A percentile compares a stretch with the other conserved stretches of the same genome.
Evolutionary conservation across 2,888 invertebrate species (phyloP).

Genomic region (Cyaniris semiargus): DNA sequence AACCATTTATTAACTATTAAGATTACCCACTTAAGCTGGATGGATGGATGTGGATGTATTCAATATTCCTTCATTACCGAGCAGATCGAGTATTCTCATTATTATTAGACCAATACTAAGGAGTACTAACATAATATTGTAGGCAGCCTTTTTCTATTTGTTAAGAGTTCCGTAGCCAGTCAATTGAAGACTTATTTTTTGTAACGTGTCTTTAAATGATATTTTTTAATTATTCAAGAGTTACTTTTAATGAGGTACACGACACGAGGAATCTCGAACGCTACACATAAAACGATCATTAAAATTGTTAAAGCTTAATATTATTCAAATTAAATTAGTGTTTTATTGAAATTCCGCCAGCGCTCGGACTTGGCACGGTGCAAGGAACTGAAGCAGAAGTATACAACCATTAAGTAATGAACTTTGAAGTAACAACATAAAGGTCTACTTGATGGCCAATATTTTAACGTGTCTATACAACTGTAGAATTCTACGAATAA

Average conservation of each 20-base stretch:
- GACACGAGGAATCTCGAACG: not conserved
- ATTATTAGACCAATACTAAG: too few species aligned
- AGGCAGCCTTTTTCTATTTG: not conserved
- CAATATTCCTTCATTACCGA: too few species aligned
- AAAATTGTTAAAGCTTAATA: slow-evolving; percentile 2
- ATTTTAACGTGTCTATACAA: not conserved
- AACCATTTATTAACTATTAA: too few species aligned
- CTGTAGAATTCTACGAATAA: not conserved
- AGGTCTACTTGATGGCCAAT: slow-evolving; percentile 4
- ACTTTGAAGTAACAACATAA: slow-evolving; percentile 8
- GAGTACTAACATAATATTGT: too few species aligned
- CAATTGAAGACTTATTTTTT: not conserved
- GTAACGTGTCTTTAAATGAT: not conserved
- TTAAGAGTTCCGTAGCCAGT: not conserved
- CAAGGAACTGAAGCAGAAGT: slow-evolving; percentile 18
- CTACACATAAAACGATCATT: slow-evolving; percentile 14
- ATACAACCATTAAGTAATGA: slow-evolving; percentile 9
- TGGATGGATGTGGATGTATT: too few species aligned
- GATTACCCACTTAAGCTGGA: too few species aligned
- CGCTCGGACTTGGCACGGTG: not conserved
- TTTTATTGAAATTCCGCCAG: slow-evolving; percentile 23
- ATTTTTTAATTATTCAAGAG: not conserved
- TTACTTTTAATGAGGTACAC: not conserved
- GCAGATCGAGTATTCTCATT: too few species aligned
- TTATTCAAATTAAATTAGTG: slow-evolving; percentile 18